Percentiles rank a stretch among this genome's conserved stretches.
Evolutionary conservation across 2,113 vertebrate species (phyloP).

Genomic region (Amphilophus citrinellus): DNA sequence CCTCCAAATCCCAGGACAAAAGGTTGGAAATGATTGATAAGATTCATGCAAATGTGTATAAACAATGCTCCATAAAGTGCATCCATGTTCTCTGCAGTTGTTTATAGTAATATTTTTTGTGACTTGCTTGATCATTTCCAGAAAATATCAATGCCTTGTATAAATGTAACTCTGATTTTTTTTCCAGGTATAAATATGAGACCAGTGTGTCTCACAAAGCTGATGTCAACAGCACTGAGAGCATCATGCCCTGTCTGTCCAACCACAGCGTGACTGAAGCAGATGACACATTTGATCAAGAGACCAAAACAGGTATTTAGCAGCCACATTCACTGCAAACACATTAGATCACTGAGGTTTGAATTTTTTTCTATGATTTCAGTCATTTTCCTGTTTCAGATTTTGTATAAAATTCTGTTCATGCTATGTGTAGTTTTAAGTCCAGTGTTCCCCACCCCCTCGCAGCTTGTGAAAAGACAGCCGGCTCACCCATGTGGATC

Average conservation of each 20-base stretch:
- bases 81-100: background rate
- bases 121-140: background rate
- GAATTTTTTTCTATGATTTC: background rate
- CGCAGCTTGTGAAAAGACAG: slow-evolving; percentile 87
- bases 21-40: background rate
- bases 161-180: background rate
- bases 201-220: slow-evolving; percentile 72
- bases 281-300: background rate
- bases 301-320: slow-evolving; percentile 56
- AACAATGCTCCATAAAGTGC: background rate
- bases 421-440: background rate
- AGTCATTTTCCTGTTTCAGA: background rate
- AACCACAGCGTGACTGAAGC: slow-evolving; percentile 49
- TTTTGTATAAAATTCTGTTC: background rate
- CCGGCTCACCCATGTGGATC: slow-evolving; percentile 89
- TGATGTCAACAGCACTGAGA: slow-evolving; percentile 65
- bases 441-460: background rate
- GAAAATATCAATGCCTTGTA: background rate
- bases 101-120: background rate
- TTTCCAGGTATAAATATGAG: slow-evolving; percentile 82
- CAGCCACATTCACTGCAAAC: background rate
- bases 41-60: background rate
- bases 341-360: background rate
- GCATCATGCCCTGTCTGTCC: slow-evolving; percentile 71
- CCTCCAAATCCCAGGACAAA: background rate